These are phyloP conservation scores for Merodon equestris DNA, from an alignment of 2,888 invertebrate species.

Conservation along the genomic window DNA sequence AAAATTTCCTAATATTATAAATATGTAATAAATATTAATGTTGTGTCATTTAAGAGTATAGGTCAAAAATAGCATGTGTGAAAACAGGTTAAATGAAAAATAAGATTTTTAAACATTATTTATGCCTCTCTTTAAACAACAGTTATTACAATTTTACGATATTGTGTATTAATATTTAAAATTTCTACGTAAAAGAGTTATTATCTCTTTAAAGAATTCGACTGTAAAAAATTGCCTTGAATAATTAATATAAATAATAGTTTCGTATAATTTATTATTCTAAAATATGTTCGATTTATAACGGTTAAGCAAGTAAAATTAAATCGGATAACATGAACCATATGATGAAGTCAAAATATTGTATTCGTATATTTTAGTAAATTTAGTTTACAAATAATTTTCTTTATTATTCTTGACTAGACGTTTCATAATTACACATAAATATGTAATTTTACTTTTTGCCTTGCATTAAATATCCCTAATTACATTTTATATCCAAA, in stretches of 20 bases:
- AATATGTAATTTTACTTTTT: constrained; percentile 44
- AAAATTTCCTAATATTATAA: constrained; percentile 61
- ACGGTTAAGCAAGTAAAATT: too few species aligned
- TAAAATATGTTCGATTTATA: too few species aligned
- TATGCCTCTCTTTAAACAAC: constrained; percentile 55
- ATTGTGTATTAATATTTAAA: too few species aligned
- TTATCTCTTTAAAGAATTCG: too few species aligned
- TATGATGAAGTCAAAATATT: constrained; percentile 7
- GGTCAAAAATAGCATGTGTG: constrained; percentile 37
- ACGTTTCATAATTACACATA: constrained; percentile 52
- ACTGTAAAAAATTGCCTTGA: too few species aligned
- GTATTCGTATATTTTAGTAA: constrained; percentile 3
- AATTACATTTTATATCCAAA: too few species aligned
- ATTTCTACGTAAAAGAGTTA: too few species aligned
- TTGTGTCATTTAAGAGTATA: constrained; percentile 25
- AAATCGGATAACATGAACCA: constrained; percentile 2
- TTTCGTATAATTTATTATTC: too few species aligned
- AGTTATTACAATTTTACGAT: constrained; percentile 19
- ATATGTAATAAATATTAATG: constrained; percentile 56
- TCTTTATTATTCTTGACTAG: constrained; percentile 61
- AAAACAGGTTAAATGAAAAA: constrained; percentile 35
- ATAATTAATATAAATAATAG: too few species aligned
- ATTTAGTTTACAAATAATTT: too few species aligned
- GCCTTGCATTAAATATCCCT: constrained; percentile 39
- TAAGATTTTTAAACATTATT: constrained; percentile 43